Conservation (phyloP, 2,888 invertebrate genomes). For the Hofmannophila pseudospretella region DNA sequence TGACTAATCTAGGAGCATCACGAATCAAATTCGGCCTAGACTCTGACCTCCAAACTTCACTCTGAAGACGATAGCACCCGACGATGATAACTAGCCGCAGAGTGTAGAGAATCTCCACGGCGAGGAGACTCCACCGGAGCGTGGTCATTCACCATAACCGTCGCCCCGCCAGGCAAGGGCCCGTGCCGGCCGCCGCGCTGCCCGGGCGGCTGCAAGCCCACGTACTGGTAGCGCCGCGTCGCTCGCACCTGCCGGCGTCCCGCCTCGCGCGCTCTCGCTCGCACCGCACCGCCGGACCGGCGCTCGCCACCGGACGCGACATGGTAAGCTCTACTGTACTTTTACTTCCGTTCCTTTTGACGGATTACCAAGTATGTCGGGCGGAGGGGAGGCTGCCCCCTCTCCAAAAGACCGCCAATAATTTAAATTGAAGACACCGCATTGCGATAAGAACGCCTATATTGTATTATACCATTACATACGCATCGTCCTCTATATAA, state of each 20-base stretch:
- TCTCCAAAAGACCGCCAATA: too few relatives aligned
- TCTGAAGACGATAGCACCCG: background rate
- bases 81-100: too few relatives aligned
- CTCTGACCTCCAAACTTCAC: background rate
- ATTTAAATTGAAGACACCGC: too few relatives aligned
- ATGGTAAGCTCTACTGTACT: constrained; percentile 1
- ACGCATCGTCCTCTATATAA: too few relatives aligned
- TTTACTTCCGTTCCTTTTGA: too few relatives aligned
- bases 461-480: too few relatives aligned
- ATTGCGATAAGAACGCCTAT: too few relatives aligned
- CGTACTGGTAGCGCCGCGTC: constrained; percentile 47
- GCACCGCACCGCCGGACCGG: too few relatives aligned
- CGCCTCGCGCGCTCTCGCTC: background rate
- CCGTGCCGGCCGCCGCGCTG: constrained; percentile 64
- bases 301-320: constrained; percentile 2
- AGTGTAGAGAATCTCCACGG: too few relatives aligned
- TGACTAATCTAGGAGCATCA: background rate
- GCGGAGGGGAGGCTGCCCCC: too few relatives aligned
- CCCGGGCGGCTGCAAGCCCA: constrained; percentile 68
- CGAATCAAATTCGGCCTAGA: background rate
- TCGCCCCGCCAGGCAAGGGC: background rate
- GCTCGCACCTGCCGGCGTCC: background rate
- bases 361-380: too few relatives aligned
- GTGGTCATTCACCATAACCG: too few relatives aligned
- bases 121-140: background rate